phyloP scores from a whole-genome alignment of 2,113 vertebrate species.

The Alouatta palliata region DNA sequence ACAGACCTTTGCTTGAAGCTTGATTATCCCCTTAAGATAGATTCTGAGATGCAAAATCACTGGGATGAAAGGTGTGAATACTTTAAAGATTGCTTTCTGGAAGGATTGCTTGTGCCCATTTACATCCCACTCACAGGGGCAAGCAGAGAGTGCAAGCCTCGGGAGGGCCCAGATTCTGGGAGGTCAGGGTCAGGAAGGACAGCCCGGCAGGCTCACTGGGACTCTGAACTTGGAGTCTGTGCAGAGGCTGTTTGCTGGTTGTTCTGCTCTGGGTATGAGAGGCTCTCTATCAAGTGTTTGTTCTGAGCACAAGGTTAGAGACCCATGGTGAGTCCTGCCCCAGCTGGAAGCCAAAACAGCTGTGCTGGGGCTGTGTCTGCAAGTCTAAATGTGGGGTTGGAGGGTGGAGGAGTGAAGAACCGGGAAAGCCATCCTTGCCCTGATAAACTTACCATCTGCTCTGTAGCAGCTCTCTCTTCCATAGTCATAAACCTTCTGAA shows the following conservation, averaged over 20 bases:
- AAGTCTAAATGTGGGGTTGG: neutral
- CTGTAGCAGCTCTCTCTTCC: neutral
- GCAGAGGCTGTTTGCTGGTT: neutral
- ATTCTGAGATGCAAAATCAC: neutral
- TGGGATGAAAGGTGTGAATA: neutral
- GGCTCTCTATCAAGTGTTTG: neutral
- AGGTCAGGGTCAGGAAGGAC: neutral
- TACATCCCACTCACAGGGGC: neutral
- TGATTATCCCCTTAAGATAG: neutral
- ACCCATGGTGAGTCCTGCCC: neutral
- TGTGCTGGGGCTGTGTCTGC: neutral
- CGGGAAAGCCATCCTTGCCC: neutral
- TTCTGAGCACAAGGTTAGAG: neutral
- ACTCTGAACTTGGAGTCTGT: neutral
- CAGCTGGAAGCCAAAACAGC: neutral
- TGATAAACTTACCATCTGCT: neutral
- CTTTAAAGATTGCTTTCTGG: neutral
- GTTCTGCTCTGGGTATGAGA: neutral
- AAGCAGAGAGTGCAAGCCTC: neutral
- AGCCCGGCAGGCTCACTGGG: too few species aligned
- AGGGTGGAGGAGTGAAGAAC: too few species aligned
- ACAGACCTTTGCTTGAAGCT: neutral
- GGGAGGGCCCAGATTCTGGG: neutral
- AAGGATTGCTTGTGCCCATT: neutral
- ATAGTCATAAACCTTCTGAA: neutral